These are phyloP conservation scores for Mactromeris polynyma DNA, from an alignment of 2,888 invertebrate genomes.

Conservation along the genomic window DNA sequence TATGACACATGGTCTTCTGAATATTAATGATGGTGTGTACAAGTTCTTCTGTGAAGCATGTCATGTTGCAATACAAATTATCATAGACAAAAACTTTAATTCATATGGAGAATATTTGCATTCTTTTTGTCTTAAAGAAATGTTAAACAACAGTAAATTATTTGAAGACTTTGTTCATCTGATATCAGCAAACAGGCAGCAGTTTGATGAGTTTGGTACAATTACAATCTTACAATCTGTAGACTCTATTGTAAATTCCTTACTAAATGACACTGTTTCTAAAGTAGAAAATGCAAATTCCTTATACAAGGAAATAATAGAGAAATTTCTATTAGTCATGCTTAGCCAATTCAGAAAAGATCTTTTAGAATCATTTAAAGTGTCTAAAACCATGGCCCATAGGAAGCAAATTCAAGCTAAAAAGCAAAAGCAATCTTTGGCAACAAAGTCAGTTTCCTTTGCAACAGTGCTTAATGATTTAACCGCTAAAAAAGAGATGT, in stretches of 20 bases:
- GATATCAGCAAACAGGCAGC: too few relatives aligned
- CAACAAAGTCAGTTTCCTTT: background rate
- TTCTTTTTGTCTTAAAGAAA: too few relatives aligned
- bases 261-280: too few relatives aligned
- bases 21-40: background rate
- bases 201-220: too few relatives aligned
- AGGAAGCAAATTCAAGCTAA: constrained; percentile 45
- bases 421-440: constrained; percentile 2
- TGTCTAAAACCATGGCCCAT: constrained; percentile 52
- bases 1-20: background rate
- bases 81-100: constrained; percentile 7
- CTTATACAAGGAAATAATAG: too few relatives aligned
- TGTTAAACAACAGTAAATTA: background rate
- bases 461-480: constrained; percentile 3
- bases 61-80: background rate
- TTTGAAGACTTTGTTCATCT: too few relatives aligned
- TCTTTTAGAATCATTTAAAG: constrained; percentile 30
- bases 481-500: constrained; percentile 27
- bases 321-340: too few relatives aligned
- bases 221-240: too few relatives aligned
- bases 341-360: constrained; percentile 5
- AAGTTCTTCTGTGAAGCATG: background rate
- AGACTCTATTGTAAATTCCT: too few relatives aligned
- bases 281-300: too few relatives aligned
- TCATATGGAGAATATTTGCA: background rate